Conservation (phyloP, 2,113 vertebrate genomes). For the Geococcyx californianus region DNA sequence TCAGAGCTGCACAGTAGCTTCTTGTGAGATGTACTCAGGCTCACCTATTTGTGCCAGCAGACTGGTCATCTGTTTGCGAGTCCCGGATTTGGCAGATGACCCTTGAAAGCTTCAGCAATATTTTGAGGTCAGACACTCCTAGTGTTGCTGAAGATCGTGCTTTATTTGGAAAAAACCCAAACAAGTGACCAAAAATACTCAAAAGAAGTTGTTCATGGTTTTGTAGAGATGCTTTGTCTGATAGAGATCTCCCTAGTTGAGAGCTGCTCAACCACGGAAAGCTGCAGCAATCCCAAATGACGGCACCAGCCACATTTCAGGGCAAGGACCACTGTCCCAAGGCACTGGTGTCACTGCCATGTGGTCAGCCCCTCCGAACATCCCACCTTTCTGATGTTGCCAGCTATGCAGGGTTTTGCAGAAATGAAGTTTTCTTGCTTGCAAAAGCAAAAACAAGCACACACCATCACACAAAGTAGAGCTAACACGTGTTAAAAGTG, state of each 20-base stretch:
- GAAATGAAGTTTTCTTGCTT: background rate
- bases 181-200: background rate
- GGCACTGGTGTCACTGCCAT: accelerated
- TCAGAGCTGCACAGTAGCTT: background rate
- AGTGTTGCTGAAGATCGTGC: background rate
- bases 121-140: background rate
- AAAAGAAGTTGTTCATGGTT: background rate
- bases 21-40: background rate
- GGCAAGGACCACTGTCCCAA: background rate
- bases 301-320: background rate
- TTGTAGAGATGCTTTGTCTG: background rate
- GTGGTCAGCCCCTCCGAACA: background rate
- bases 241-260: background rate
- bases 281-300: background rate
- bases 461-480: background rate
- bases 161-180: background rate
- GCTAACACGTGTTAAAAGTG: background rate
- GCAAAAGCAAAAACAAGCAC: background rate
- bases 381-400: accelerated
- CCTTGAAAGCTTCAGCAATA: background rate
- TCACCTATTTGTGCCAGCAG: background rate
- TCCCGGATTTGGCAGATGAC: background rate
- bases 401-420: background rate
- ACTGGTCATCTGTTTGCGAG: background rate
- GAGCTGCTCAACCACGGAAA: background rate